These are phyloP conservation scores for Malurus cyaneus DNA, from an alignment of 2,113 vertebrate genomes.

Conservation along the genomic window DNA sequence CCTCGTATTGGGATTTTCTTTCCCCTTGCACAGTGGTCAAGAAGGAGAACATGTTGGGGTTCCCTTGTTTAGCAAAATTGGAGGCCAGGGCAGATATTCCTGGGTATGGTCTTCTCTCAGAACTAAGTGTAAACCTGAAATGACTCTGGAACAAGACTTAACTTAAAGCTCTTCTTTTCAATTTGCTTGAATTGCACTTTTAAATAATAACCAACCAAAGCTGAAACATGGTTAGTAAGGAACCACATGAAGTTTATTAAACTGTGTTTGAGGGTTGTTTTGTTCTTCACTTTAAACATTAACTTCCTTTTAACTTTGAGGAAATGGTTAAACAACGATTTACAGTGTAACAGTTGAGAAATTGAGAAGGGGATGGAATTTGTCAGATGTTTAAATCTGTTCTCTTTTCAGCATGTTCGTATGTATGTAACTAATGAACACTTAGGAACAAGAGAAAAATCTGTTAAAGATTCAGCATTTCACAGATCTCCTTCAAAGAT, in stretches of 20 bases:
- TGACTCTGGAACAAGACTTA: not conserved
- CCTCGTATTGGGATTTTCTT: not conserved
- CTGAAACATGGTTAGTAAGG: not conserved
- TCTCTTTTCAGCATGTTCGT: not conserved
- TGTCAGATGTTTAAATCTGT: constrained; percentile 50
- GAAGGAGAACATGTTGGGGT: not conserved
- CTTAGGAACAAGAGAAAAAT: constrained; percentile 8
- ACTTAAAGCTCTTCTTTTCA: not conserved
- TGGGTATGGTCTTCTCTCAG: not conserved
- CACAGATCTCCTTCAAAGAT: constrained; percentile 22
- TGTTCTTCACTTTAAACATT: constrained; percentile 6
- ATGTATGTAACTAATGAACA: constrained; percentile 31
- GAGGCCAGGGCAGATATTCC: not conserved
- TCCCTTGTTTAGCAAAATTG: not conserved
- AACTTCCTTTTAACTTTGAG: constrained; percentile 19
- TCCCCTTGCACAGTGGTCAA: not conserved
- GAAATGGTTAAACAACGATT: constrained; percentile 34
- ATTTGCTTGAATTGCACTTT: not conserved
- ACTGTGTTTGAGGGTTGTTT: not conserved
- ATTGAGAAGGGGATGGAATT: constrained; percentile 40
- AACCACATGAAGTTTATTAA: not conserved
- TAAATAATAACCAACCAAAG: not conserved
- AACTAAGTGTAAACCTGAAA: not conserved
- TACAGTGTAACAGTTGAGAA: constrained; percentile 16
- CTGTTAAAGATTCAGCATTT: constrained; percentile 47